phyloP scores from a whole-genome alignment of 2,797 vertebrate genomes.

The Pteropus rufus region DNA sequence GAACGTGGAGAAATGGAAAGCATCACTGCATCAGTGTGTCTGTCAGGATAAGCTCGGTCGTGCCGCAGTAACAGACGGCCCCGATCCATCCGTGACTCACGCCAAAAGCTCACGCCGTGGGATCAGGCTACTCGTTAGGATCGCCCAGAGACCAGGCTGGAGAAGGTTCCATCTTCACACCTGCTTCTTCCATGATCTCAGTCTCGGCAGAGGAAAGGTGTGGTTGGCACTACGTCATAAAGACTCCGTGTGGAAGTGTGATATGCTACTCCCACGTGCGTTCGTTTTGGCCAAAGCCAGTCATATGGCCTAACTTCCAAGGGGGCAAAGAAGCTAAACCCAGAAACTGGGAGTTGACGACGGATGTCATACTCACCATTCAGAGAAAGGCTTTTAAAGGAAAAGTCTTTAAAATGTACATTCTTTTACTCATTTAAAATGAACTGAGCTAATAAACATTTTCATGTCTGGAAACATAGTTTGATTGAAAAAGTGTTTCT shows the following conservation, averaged over 20 bases:
- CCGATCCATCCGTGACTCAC: background rate
- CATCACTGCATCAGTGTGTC: background rate
- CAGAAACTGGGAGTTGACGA: background rate
- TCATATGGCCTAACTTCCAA: background rate
- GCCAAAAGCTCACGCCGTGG: background rate
- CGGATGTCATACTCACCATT: background rate
- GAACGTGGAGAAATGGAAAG: background rate
- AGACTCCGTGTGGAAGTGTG: background rate
- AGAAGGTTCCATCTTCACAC: background rate
- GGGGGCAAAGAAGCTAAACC: background rate
- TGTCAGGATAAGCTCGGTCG: background rate
- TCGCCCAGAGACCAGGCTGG: background rate
- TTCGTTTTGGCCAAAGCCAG: background rate
- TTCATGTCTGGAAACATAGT: background rate
- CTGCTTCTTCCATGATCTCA: background rate
- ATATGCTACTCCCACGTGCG: background rate
- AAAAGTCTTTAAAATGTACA: background rate
- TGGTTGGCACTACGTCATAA: background rate
- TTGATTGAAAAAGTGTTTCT: constrained; percentile 27
- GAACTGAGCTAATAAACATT: background rate
- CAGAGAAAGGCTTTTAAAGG: background rate
- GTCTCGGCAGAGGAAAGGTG: background rate
- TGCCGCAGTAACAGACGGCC: background rate
- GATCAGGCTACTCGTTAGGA: background rate
- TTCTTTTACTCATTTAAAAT: background rate